These are phyloP conservation scores for Gryllus longicercus DNA, from an alignment of 2,888 invertebrate species.

Conservation along the genomic window DNA sequence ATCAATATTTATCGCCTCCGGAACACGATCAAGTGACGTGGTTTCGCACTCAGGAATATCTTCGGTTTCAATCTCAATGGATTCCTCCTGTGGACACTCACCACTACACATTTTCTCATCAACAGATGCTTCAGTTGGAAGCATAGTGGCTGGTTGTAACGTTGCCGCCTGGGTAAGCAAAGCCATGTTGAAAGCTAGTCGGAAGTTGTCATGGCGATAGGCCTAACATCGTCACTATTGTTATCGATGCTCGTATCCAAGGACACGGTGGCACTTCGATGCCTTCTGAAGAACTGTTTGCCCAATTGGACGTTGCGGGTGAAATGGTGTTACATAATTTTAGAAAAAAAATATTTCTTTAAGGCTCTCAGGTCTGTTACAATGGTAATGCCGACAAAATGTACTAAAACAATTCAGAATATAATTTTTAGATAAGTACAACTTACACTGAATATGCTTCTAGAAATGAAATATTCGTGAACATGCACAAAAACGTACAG, in stretches of 20 bases:
- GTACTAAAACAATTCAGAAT: no score
- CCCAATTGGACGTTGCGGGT: no score
- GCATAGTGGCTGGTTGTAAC: background rate
- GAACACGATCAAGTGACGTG: background rate
- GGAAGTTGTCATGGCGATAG: constrained; percentile 11
- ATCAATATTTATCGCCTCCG: background rate
- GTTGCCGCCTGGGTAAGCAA: constrained; percentile 21
- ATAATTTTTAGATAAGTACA: no score
- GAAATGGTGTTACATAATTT: no score
- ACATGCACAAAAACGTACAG: no score
- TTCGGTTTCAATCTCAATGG: background rate
- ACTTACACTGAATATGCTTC: no score
- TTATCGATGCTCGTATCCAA: background rate
- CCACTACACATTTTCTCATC: background rate
- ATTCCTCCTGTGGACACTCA: background rate
- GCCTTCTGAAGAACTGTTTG: no score
- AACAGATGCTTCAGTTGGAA: background rate
- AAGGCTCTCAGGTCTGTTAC: no score
- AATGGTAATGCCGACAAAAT: no score
- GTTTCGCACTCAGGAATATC: background rate
- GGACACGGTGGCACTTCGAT: background rate
- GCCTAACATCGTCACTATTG: background rate
- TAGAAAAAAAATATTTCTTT: no score
- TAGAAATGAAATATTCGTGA: no score
- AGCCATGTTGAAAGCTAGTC: constrained; percentile 24